phyloP scores from a whole-genome alignment of 1,140 invertebrate genomes.

The Zeugodacus cucurbitae region DNA sequence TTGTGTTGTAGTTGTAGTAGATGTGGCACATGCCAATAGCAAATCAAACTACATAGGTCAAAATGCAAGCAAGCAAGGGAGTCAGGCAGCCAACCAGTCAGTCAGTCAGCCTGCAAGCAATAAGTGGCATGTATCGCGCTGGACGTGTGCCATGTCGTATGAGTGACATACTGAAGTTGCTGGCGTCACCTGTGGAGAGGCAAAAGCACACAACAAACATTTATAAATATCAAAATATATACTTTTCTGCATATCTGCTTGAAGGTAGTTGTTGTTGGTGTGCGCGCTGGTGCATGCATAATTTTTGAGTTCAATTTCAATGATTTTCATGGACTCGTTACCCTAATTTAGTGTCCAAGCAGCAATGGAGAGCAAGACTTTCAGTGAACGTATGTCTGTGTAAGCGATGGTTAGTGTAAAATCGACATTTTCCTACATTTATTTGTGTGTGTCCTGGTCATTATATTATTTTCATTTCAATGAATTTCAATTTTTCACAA shows the following conservation, averaged over 20 bases:
- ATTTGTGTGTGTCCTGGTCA: background rate
- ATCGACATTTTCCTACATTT: background rate
- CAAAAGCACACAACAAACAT: no score
- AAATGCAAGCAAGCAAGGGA: background rate
- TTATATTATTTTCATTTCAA: background rate
- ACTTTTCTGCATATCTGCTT: background rate
- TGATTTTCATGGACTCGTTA: constrained; percentile 20
- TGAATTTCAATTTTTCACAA: constrained; percentile 1
- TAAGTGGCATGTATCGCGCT: background rate
- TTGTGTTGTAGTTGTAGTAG: background rate
- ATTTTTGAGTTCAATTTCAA: constrained; percentile 16
- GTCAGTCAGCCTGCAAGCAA: background rate
- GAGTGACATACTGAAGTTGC: background rate
- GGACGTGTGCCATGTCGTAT: background rate
- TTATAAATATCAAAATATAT: background rate
- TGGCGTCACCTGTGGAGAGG: no score
- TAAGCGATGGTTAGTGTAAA: background rate
- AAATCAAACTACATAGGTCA: background rate
- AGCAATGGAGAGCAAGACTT: background rate
- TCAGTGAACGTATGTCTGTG: background rate
- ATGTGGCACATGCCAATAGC: background rate
- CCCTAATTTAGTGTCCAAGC: background rate
- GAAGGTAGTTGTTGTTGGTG: background rate
- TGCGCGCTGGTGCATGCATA: constrained; percentile 19
- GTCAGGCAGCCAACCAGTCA: no score